These are phyloP conservation scores for Tyria jacobaeae DNA, from an alignment of 2,888 invertebrate genomes.

Conservation along the genomic window DNA sequence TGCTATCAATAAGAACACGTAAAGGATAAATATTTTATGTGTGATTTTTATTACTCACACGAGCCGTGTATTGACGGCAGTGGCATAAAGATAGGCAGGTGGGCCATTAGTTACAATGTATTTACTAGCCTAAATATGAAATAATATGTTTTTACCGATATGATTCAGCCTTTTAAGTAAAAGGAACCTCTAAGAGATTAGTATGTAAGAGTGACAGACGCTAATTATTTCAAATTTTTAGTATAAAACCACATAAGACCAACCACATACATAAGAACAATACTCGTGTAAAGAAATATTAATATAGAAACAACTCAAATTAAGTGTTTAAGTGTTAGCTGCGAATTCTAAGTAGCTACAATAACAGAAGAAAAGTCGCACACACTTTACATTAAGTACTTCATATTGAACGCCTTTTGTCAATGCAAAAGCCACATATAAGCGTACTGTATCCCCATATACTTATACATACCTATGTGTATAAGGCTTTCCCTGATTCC, in stretches of 20 bases:
- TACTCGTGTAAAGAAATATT: too few species aligned
- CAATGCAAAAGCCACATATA: background rate
- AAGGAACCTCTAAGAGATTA: background rate
- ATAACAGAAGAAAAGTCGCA: too few species aligned
- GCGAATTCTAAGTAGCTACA: too few species aligned
- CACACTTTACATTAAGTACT: background rate
- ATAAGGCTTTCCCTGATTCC: background rate
- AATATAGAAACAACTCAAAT: too few species aligned
- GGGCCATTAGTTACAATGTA: constrained; percentile 31
- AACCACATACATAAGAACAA: too few species aligned
- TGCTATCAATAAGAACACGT: constrained; percentile 71
- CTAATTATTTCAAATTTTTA: too few species aligned
- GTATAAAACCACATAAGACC: too few species aligned
- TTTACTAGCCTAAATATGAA: constrained; percentile 7
- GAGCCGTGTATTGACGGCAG: constrained; percentile 46
- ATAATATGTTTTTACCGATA: background rate
- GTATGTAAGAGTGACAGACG: too few species aligned
- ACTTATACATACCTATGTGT: too few species aligned
- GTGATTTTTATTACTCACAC: constrained; percentile 60
- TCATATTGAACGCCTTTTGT: background rate
- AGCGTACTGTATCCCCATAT: background rate
- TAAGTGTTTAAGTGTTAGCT: too few species aligned
- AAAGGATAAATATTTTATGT: constrained; percentile 72
- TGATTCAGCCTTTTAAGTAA: background rate
- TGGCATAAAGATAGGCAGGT: constrained; percentile 51